These are phyloP conservation scores for Salminus brasiliensis DNA, from an alignment of 2,113 vertebrate species.

Conservation along the genomic window DNA sequence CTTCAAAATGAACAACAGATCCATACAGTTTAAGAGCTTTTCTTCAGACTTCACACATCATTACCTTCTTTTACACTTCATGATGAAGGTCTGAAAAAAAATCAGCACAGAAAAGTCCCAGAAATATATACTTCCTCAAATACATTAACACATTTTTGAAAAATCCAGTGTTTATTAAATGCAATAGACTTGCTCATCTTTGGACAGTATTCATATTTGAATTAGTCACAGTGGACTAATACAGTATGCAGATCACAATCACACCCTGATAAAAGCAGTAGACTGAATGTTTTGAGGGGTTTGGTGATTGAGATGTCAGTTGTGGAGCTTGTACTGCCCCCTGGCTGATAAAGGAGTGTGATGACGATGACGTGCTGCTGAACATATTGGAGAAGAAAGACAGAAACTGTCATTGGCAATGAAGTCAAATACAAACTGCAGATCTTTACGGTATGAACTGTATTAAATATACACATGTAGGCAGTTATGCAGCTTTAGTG, in stretches of 20 bases:
- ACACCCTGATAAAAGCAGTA: neutral
- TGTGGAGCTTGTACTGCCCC: neutral
- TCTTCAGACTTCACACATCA: conserved; percentile 21
- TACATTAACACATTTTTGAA: conserved; percentile 1
- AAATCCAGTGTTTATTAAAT: neutral
- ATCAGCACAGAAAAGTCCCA: neutral
- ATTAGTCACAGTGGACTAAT: conserved; percentile 5
- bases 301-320: neutral
- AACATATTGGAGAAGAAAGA: neutral
- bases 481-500: neutral
- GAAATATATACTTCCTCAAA: conserved; percentile 20
- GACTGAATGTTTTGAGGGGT: neutral
- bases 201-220: neutral
- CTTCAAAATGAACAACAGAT: neutral
- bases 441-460: neutral
- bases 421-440: neutral
- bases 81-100: neutral
- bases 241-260: neutral
- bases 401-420: neutral
- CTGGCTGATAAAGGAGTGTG: neutral
- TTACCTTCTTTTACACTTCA: conserved; percentile 2
- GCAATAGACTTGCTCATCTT: neutral
- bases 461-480: neutral
- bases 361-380: neutral
- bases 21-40: conserved; percentile 5